A percentile compares a stretch with the other conserved stretches of the same genome.
These are phyloP conservation scores for Sebastes kiyomatsui DNA, from an alignment of 2,797 vertebrate species.

Conservation along the genomic window DNA sequence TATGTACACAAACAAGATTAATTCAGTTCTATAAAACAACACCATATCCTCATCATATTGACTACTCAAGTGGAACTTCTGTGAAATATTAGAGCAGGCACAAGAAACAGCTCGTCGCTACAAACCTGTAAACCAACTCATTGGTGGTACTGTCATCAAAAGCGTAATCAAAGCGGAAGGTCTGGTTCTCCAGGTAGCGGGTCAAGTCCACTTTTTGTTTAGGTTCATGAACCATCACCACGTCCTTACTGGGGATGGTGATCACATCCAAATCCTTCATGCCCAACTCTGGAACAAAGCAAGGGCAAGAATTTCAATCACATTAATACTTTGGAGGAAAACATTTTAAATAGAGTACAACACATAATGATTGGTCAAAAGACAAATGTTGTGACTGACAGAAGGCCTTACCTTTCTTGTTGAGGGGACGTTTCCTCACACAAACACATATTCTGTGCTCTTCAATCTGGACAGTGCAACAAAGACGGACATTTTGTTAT, in stretches of 20 bases:
- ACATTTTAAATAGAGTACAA: neutral
- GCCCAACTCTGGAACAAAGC: constrained; percentile 85
- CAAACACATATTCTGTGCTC: constrained; percentile 99
- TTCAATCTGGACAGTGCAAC: constrained; percentile 86
- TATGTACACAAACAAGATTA: neutral
- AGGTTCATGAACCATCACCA: constrained; percentile 98
- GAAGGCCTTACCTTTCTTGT: constrained; percentile 91
- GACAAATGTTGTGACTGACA: neutral
- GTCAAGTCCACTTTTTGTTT: constrained; percentile 99
- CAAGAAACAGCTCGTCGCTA: neutral
- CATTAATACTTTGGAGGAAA: neutral
- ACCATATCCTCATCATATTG: neutral
- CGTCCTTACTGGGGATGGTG: constrained; percentile 98
- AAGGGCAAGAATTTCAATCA: neutral
- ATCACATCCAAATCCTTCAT: constrained; percentile 97
- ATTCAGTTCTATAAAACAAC: neutral
- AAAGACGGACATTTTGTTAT: constrained; percentile 1
- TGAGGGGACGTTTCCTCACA: constrained; percentile 96
- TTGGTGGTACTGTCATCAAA: constrained; percentile 96
- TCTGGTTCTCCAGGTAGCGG: constrained; percentile 97
- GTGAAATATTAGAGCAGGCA: neutral
- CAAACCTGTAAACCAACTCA: constrained; percentile 98
- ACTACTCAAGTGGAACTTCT: neutral
- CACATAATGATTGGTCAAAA: neutral
- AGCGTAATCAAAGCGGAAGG: constrained; percentile 98